Percentiles rank a stretch among this genome's conserved stretches.
phyloP scores from a whole-genome alignment of 2,797 vertebrate genomes.

The Trachurus trachurus region DNA sequence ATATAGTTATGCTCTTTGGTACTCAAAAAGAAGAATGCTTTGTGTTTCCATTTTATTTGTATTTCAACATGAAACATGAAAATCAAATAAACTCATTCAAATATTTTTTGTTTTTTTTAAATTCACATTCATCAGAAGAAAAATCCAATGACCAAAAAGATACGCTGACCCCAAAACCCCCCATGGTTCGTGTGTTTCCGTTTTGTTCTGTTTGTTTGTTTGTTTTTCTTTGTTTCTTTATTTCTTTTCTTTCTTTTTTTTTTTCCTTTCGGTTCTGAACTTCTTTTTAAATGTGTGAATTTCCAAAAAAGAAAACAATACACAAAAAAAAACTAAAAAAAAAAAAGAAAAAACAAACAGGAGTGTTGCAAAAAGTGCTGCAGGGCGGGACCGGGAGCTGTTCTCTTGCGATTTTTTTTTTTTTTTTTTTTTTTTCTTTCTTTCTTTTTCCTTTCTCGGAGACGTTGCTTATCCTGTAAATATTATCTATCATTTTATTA shows the following conservation, averaged over 20 bases:
- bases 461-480: conserved; percentile 94
- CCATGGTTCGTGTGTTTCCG: conserved; percentile 72
- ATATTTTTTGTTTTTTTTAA: no score
- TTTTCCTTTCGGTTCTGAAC: conserved; percentile 50
- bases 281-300: conserved; percentile 82
- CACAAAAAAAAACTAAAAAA: conserved; percentile 2
- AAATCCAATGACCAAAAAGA: no score
- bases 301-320: conserved; percentile 47
- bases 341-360: neutral
- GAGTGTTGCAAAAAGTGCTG: conserved; percentile 83
- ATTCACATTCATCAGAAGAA: no score
- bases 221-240: conserved; percentile 60
- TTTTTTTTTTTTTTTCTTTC: no score
- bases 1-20: no score
- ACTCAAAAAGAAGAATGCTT: no score
- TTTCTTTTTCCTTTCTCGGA: conserved; percentile 43
- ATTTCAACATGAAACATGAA: no score
- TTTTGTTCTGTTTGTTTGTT: conserved; percentile 73
- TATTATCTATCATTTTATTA: conserved; percentile 96
- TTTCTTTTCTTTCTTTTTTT: conserved; percentile 43
- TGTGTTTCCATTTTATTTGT: no score
- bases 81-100: no score
- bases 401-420: conserved; percentile 64
- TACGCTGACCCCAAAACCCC: conserved; percentile 32
- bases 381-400: conserved; percentile 81